These are phyloP conservation scores for Anseranas semipalmata DNA, from an alignment of 2,113 vertebrate species.

Conservation along the genomic window DNA sequence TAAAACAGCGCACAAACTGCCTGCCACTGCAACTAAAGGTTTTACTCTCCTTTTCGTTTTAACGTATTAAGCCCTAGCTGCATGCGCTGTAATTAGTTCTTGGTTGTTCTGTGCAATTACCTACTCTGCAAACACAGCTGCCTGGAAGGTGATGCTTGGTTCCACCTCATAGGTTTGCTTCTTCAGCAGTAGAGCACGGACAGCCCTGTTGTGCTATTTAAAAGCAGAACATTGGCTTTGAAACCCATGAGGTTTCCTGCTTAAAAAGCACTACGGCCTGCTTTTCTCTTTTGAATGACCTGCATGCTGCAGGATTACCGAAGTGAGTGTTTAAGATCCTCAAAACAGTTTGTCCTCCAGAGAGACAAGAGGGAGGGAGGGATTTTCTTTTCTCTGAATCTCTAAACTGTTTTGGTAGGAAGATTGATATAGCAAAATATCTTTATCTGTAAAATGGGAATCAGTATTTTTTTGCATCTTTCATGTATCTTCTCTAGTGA, in stretches of 20 bases:
- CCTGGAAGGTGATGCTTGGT: background rate
- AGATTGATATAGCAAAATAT: background rate
- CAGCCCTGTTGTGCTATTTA: background rate
- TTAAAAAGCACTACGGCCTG: background rate
- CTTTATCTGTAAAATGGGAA: background rate
- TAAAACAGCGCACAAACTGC: background rate
- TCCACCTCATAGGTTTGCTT: background rate
- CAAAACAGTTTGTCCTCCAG: background rate
- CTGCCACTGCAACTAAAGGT: background rate
- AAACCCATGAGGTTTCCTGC: background rate
- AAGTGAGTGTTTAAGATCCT: background rate
- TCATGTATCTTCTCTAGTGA: background rate
- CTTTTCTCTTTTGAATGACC: background rate
- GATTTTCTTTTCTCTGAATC: background rate
- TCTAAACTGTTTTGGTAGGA: background rate
- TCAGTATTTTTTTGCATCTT: background rate
- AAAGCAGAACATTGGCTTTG: background rate
- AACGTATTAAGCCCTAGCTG: background rate
- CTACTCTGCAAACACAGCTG: background rate
- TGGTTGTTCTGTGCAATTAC: background rate
- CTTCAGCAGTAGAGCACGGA: rapidly evolving
- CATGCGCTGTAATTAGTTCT: background rate
- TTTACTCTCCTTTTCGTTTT: conserved; percentile 15
- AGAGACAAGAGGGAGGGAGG: background rate
- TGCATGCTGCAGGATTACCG: background rate